phyloP scores from a whole-genome alignment of 2,113 vertebrate genomes.

The Enhydra lutris region DNA sequence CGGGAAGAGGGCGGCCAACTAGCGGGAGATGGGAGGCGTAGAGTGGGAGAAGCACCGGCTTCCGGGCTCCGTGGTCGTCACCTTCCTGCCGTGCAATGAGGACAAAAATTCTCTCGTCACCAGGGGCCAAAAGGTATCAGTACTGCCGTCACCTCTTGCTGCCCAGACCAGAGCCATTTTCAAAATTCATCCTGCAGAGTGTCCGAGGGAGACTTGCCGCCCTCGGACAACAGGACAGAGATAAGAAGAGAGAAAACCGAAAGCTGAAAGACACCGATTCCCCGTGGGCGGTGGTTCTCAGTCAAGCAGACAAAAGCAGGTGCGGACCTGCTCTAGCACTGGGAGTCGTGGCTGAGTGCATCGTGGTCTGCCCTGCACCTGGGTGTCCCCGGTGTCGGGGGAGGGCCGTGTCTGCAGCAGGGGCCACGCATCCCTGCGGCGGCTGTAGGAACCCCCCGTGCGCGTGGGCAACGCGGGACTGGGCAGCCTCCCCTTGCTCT shows the following conservation, averaged over 20 bases:
- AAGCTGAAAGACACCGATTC: neutral
- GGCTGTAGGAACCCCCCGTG: accelerated
- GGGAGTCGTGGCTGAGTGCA: neutral
- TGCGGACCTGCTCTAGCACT: accelerated
- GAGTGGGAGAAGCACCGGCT: accelerated
- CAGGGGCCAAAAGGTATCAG: accelerated
- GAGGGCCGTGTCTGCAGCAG: neutral
- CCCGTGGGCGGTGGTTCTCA: neutral
- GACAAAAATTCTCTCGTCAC: too few species aligned
- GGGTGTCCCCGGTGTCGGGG: accelerated
- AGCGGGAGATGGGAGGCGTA: accelerated
- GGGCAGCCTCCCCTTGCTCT: accelerated
- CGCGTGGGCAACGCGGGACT: accelerated
- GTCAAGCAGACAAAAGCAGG: accelerated
- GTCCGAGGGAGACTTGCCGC: accelerated
- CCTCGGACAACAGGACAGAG: neutral
- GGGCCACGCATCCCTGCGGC: accelerated
- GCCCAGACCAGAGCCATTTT: neutral
- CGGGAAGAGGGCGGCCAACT: accelerated
- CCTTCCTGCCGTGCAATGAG: accelerated
- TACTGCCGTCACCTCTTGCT: neutral
- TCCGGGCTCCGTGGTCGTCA: accelerated
- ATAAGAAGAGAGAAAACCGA: neutral
- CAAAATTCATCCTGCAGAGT: neutral
- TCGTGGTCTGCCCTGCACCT: accelerated